phyloP scores from a whole-genome alignment of 2,888 invertebrate genomes.

The Schrankia costaestrigalis region DNA sequence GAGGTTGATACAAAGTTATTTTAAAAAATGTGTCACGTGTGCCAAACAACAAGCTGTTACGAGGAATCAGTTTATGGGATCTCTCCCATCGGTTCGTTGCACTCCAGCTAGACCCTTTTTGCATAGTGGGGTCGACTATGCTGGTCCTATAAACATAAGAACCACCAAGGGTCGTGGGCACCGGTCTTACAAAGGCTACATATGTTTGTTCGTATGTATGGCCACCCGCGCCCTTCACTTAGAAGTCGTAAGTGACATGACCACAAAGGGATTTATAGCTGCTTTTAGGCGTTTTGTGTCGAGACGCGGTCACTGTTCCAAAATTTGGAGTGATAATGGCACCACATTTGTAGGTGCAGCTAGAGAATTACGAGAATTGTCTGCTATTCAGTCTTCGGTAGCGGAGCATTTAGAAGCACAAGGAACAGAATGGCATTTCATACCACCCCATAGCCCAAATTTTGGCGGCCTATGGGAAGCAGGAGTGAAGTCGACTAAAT shows the following conservation, averaged over 20 bases:
- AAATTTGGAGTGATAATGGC: neutral
- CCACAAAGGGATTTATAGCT: neutral
- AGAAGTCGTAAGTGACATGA: neutral
- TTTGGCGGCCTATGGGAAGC: no score
- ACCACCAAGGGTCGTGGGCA: neutral
- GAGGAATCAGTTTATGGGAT: neutral
- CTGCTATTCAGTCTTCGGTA: neutral
- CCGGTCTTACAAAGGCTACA: neutral
- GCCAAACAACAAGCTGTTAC: neutral
- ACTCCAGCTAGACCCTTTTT: neutral
- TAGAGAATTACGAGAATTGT: neutral
- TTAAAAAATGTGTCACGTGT: neutral
- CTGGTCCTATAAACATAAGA: neutral
- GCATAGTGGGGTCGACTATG: neutral
- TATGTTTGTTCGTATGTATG: no score
- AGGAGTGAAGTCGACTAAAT: no score
- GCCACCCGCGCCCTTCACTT: neutral
- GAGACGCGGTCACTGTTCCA: neutral
- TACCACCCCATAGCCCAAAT: no score
- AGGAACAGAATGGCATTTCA: neutral
- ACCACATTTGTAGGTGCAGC: no score
- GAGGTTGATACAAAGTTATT: neutral
- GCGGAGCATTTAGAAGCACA: neutral
- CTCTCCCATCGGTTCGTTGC: neutral
- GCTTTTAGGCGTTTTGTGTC: neutral